phyloP scores from a whole-genome alignment of 2,113 vertebrate genomes.

The Ursus arctos region DNA sequence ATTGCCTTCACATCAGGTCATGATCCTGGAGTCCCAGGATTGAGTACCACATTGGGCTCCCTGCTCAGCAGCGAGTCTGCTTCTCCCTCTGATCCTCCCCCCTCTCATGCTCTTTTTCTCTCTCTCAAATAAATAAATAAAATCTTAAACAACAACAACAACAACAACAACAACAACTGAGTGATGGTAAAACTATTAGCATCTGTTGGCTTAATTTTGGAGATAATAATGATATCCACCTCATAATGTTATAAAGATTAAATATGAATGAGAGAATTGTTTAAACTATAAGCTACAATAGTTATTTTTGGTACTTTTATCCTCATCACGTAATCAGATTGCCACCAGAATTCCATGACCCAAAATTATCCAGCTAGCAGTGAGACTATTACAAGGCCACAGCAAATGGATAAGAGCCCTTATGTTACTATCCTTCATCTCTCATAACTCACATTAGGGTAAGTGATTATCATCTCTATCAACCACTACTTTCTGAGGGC shows the following conservation, averaged over 20 bases:
- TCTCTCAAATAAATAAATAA: too few species aligned
- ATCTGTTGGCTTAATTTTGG: background rate
- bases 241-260: background rate
- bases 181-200: background rate
- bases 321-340: background rate
- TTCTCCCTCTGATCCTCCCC: too few species aligned
- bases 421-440: background rate
- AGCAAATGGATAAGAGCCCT: background rate
- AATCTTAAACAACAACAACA: too few species aligned
- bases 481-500: background rate
- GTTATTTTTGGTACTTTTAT: background rate
- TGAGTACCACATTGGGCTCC: too few species aligned
- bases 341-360: background rate
- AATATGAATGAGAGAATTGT: background rate
- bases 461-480: background rate
- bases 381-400: background rate
- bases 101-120: too few species aligned
- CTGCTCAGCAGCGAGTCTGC: too few species aligned
- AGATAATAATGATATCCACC: background rate
- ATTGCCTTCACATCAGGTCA: too few species aligned
- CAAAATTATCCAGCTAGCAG: background rate
- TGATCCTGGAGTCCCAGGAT: too few species aligned
- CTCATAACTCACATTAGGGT: background rate
- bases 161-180: background rate
- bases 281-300: background rate